Evolutionary conservation across 2,888 invertebrate species (phyloP).

Genomic region (Pseudoips prasinana): DNA sequence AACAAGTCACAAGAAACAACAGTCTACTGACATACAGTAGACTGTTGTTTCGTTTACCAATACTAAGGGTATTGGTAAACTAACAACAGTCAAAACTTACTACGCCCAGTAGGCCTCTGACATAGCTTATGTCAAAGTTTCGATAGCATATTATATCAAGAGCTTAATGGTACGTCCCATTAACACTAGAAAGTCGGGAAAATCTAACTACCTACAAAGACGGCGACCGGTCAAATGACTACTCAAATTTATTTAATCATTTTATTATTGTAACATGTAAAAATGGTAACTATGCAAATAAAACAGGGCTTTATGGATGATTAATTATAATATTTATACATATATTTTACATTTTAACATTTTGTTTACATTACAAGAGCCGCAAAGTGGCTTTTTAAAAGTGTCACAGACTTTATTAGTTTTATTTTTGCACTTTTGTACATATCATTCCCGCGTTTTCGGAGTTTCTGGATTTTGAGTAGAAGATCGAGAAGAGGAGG

Average conservation of each 20-base stretch:
- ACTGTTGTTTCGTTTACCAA: too few species aligned
- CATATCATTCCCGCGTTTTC: not conserved
- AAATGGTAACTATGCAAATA: not conserved
- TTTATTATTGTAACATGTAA: not conserved
- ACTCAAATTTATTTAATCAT: not conserved
- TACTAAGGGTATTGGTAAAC: too few species aligned
- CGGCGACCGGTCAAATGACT: not conserved
- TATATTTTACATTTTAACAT: too few species aligned
- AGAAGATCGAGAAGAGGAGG: not conserved
- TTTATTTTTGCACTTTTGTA: not conserved
- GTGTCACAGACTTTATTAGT: not conserved
- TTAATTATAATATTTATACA: not conserved
- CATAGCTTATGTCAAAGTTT: too few species aligned
- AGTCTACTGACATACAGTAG: too few species aligned
- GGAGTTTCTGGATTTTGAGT: not conserved
- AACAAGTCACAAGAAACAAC: too few species aligned
- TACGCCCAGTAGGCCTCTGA: too few species aligned
- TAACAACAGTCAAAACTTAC: too few species aligned
- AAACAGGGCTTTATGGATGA: not conserved
- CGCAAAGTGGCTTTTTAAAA: not conserved
- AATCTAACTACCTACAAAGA: too few species aligned
- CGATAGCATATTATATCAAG: too few species aligned
- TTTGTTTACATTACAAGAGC: too few species aligned
- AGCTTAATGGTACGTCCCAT: too few species aligned
- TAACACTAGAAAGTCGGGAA: not conserved